These are phyloP conservation scores for Tricholauxania praeusta DNA, from an alignment of 2,888 invertebrate genomes.

Conservation along the genomic window DNA sequence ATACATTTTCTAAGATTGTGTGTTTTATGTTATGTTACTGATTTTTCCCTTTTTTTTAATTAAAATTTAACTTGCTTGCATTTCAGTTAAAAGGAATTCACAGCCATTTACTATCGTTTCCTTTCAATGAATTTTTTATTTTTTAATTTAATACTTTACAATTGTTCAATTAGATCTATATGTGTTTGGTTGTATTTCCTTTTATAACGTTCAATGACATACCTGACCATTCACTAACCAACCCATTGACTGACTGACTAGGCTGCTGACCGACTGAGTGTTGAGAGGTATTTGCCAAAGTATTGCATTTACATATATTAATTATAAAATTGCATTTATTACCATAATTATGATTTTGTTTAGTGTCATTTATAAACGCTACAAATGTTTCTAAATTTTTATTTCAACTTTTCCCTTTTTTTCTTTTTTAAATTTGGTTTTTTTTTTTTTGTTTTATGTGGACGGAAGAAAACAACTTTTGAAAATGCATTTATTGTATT, in stretches of 20 bases:
- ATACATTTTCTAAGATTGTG: no score
- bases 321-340: slow-evolving; percentile 17
- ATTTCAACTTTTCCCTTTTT: slow-evolving; percentile 1
- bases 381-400: slow-evolving; percentile 33
- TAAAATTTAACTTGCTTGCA: slow-evolving; percentile 28
- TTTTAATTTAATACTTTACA: no score
- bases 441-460: slow-evolving; percentile 60
- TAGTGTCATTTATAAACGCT: slow-evolving; percentile 20
- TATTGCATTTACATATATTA: slow-evolving; percentile 13
- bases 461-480: slow-evolving; percentile 67
- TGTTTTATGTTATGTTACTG: no score
- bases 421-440: slow-evolving; percentile 43
- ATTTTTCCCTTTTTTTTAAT: slow-evolving; percentile 17
- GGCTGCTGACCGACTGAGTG: slow-evolving; percentile 44
- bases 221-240: not conserved
- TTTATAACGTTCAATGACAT: no score
- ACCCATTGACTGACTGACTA: slow-evolving; percentile 1
- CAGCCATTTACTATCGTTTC: slow-evolving; percentile 54
- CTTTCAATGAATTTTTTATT: slow-evolving; percentile 41
- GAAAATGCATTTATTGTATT: slow-evolving; percentile 43
- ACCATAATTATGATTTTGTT: slow-evolving; percentile 16
- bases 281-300: slow-evolving; percentile 48
- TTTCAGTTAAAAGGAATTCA: slow-evolving; percentile 49
- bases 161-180: no score
- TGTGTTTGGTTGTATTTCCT: no score